A percentile compares a stretch with the other conserved stretches of the same genome.
Conservation (phyloP, 2,797 vertebrate species). For the Avahi laniger region DNA sequence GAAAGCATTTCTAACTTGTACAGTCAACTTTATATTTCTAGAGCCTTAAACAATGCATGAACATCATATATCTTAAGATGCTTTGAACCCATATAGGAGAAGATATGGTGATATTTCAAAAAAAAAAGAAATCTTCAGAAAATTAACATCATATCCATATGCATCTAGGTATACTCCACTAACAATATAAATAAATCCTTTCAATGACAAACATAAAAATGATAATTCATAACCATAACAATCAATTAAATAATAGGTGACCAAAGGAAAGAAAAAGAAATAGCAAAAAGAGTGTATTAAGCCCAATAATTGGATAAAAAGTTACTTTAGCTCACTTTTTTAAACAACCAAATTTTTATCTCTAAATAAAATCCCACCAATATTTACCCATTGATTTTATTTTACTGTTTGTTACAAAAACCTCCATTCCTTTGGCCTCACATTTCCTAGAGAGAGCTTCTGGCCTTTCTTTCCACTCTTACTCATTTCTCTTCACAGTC, state of each 20-base stretch:
- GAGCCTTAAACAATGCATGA: background rate
- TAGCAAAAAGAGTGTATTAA: background rate
- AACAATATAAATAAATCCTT: background rate
- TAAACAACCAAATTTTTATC: background rate
- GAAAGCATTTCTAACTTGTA: slow-evolving; percentile 3
- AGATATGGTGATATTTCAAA: background rate
- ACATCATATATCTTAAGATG: background rate
- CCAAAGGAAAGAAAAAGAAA: background rate
- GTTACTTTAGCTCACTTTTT: background rate
- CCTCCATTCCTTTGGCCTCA: background rate
- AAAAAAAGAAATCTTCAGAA: background rate
- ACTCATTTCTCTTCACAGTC: background rate
- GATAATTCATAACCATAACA: background rate
- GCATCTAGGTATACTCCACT: background rate
- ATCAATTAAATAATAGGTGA: slow-evolving; percentile 23
- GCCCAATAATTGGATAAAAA: background rate
- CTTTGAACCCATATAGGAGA: background rate
- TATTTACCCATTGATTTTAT: slow-evolving; percentile 8
- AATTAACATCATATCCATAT: background rate
- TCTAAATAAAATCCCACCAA: background rate
- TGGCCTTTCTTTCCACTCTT: background rate
- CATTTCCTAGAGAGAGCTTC: background rate
- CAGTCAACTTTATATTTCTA: background rate
- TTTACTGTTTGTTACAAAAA: background rate
- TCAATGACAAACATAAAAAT: background rate